phyloP scores from a whole-genome alignment of 1,140 invertebrate species.

The Zaprionus taronus region DNA sequence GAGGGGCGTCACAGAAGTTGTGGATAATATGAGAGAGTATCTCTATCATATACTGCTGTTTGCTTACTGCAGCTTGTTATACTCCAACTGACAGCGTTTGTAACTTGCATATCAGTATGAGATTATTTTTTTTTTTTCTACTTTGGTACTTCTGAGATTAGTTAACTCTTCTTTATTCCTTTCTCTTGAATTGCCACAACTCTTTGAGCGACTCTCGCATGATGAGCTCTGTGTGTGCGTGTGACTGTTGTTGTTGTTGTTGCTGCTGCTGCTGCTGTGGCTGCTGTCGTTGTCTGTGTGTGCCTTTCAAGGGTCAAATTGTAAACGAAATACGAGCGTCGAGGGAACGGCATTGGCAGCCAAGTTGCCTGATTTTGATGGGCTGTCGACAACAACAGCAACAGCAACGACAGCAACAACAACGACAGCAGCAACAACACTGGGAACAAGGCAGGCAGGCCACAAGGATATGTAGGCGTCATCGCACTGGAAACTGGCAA shows the following conservation, averaged over 20 bases:
- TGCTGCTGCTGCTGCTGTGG: constrained; percentile 14
- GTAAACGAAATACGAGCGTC: constrained; percentile 73
- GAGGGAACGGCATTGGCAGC: constrained; percentile 51
- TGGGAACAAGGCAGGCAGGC: constrained; percentile 49
- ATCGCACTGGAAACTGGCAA: constrained; percentile 52
- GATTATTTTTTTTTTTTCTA: too few relatives aligned
- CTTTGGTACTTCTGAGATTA: too few relatives aligned
- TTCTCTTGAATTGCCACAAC: background rate
- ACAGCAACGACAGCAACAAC: constrained; percentile 18
- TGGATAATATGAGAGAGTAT: too few relatives aligned
- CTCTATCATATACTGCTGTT: too few relatives aligned
- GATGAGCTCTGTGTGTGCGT: constrained; percentile 8
- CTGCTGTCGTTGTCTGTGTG: constrained; percentile 53
- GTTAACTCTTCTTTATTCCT: too few relatives aligned
- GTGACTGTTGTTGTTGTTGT: constrained; percentile 5
- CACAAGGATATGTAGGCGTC: constrained; percentile 68
- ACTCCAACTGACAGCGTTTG: too few relatives aligned
- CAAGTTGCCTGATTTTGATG: constrained; percentile 69
- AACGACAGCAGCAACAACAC: constrained; percentile 21
- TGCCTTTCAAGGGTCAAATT: constrained; percentile 75
- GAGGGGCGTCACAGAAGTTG: constrained; percentile 2
- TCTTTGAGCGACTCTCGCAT: constrained; percentile 23
- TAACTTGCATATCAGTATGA: too few relatives aligned
- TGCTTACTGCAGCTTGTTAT: too few relatives aligned
- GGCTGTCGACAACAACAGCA: constrained; percentile 65